Evolutionary conservation across 2,888 invertebrate species (phyloP).

Genomic region (Cephalotes varians): DNA sequence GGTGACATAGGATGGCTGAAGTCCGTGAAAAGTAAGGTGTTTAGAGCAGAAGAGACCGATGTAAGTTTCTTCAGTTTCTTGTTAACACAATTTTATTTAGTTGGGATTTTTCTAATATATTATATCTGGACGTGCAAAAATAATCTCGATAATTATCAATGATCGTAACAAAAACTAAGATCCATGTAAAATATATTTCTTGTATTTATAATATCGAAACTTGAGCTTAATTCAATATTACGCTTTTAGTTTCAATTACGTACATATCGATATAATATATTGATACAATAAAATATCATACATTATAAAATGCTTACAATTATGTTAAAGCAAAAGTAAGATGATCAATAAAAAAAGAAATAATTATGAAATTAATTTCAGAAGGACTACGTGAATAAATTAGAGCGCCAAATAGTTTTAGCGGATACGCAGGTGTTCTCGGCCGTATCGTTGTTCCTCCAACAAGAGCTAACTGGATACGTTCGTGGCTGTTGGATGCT

Average conservation of each 20-base stretch:
- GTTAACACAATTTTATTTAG: not conserved
- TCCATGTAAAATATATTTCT: not conserved
- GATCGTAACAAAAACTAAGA: not conserved
- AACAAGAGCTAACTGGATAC: constrained; percentile 89
- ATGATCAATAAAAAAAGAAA: not conserved
- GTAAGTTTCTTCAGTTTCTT: constrained; percentile 68
- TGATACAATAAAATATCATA: not conserved
- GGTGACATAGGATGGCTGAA: constrained; percentile 87
- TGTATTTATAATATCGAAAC: not conserved
- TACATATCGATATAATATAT: not conserved
- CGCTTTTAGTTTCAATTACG: not conserved
- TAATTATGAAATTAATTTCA: constrained; percentile 60
- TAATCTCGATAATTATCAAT: not conserved
- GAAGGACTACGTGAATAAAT: constrained; percentile 79
- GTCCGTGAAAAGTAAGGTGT: constrained; percentile 86
- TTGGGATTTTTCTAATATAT: not conserved
- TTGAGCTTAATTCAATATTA: not conserved
- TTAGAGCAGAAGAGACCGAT: constrained; percentile 81
- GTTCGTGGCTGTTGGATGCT: constrained; percentile 90
- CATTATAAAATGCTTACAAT: not conserved
- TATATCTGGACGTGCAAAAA: not conserved
- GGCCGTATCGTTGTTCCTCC: constrained; percentile 89
- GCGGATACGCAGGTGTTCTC: constrained; percentile 90
- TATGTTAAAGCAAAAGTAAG: not conserved
- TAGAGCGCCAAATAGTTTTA: constrained; percentile 89